Evolutionary conservation across 1,140 invertebrate genomes (phyloP).

Genomic region (Polypedilum vanderplanki): DNA sequence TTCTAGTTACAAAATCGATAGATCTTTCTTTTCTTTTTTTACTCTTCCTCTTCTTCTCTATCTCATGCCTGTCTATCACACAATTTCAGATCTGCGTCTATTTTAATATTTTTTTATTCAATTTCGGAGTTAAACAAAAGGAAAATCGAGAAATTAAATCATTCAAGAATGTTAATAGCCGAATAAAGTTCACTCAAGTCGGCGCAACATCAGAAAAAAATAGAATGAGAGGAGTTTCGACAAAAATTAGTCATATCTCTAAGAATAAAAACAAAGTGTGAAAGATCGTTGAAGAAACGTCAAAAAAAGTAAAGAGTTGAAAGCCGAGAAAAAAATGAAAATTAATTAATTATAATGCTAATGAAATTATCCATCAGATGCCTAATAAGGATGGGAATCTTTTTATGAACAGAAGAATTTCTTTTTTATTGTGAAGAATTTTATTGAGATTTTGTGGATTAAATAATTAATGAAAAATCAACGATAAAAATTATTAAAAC

Average conservation of each 20-base stretch:
- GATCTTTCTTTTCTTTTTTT: not conserved
- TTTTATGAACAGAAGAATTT: not conserved
- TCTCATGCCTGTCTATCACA: slow-evolving; percentile 16
- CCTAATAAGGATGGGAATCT: too few relatives aligned
- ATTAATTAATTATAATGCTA: slow-evolving; percentile 20
- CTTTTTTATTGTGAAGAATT: too few relatives aligned
- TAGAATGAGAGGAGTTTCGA: not conserved
- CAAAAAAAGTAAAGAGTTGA: not conserved
- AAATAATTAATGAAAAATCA: too few relatives aligned
- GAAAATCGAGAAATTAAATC: slow-evolving; percentile 13
- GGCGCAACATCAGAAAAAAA: not conserved
- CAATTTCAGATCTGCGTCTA: not conserved
- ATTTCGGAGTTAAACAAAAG: slow-evolving; percentile 7
- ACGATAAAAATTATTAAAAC: too few relatives aligned
- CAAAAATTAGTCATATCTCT: not conserved
- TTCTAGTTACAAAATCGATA: slow-evolving; percentile 1
- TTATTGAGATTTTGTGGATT: too few relatives aligned
- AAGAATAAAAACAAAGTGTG: not conserved
- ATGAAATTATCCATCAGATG: slow-evolving; percentile 11
- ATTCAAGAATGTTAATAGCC: slow-evolving; percentile 12
- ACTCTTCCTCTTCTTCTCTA: not conserved
- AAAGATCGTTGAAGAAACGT: not conserved
- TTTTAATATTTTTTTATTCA: not conserved
- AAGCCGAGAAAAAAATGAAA: not conserved
- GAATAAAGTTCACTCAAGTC: slow-evolving; percentile 5